Base-by-base conservation (phyloP, 2,888 invertebrate species). In the Catocala fraxini region DNA sequence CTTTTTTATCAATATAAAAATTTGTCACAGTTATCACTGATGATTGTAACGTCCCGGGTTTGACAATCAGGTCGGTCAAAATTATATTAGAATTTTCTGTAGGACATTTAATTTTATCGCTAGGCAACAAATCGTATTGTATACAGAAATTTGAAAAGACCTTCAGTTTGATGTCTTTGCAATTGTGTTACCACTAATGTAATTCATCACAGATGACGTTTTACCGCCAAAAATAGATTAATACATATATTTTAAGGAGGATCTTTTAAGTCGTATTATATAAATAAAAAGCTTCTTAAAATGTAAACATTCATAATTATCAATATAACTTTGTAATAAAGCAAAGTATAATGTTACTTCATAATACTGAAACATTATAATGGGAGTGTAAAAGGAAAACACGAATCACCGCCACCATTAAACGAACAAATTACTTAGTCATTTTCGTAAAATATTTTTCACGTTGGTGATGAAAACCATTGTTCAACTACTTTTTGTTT, bases 401-500 rank as follows among this genome's bases (percentile, higher is more conserved):
- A 59, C 54, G 25, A 73, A 57, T 73, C 70, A 76, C 59, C 42
- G 51, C 56, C 35, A 25, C 46, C 55, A 59, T 73, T 68, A 56
- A 63, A 59, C 12, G 25, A 59, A 58, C 42, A 64, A 66, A 54
- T 52, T 45, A 56, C 61, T 62, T 11, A 64, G 60, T 60, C 56
- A 70, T 51, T 54, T 65, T 33, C 13, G 34, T 11, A 42, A 51
- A 39, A 63, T 41, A 25, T 34, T 33, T 25, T 34, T 48, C 15
- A 7, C 2, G 33, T 11, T 11, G 11, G 7, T 1, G 12, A 1
- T 48, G 4, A 34, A 48, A 48, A n/a, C 34, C 9, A 34, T 5
- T 33, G 33, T 6, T 48, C 7, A n/a, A 34, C 11, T 48, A 48
- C 10, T 0, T 48, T 47, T 25, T 47, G 10, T 25, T 25, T 47